These are phyloP conservation scores for Lathamus discolor DNA, from an alignment of 2,113 vertebrate genomes.

Conservation along the genomic window DNA sequence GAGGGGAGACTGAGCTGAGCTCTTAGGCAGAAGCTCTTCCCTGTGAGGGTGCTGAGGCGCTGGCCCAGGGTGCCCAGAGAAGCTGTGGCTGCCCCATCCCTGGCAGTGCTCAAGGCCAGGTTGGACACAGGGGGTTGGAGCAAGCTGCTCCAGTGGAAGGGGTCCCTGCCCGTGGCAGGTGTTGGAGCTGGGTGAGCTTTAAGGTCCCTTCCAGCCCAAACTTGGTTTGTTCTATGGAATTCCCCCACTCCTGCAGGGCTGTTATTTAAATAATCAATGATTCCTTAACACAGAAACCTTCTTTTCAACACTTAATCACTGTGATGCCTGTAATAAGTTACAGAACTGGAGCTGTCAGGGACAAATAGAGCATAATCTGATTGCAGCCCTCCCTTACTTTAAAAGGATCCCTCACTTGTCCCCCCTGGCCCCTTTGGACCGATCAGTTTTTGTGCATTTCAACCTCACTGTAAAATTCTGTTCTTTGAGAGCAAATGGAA, in stretches of 20 bases:
- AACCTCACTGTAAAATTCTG: neutral
- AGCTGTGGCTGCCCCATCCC: no score
- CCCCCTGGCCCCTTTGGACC: neutral
- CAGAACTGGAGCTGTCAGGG: neutral
- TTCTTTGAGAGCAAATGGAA: neutral
- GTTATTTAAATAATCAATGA: neutral
- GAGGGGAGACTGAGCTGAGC: no score
- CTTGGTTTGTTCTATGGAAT: neutral
- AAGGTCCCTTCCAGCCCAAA: neutral
- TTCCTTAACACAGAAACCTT: neutral
- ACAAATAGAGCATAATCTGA: neutral
- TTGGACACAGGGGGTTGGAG: no score
- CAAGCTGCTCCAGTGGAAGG: neutral
- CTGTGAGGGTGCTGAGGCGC: no score
- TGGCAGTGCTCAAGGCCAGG: no score
- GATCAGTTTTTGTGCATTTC: neutral
- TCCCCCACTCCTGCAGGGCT: neutral
- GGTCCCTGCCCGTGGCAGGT: neutral
- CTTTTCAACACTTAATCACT: neutral
- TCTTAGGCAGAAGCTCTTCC: no score
- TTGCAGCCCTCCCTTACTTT: neutral
- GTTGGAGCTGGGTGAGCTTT: neutral
- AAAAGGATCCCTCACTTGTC: neutral
- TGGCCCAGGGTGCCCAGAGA: no score
- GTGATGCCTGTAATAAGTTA: neutral